Evolutionary conservation across 2,888 invertebrate genomes (phyloP), one percentile per base, ranked within the genome.

Genomic region (Mesoligia furuncula): DNA sequence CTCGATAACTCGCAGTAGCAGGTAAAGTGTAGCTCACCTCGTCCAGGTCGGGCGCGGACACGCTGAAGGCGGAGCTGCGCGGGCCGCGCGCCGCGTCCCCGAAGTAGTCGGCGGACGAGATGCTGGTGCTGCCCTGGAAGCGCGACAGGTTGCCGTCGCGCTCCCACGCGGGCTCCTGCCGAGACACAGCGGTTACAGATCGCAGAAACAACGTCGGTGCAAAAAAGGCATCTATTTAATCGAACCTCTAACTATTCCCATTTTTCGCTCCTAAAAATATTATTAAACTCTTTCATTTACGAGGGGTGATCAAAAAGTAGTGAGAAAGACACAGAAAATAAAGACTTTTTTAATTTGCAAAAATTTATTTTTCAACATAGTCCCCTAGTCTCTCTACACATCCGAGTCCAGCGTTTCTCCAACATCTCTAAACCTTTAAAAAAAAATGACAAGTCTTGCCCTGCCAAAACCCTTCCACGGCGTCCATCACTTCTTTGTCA

Each of bases 31-130:
- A 15, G 68, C 1, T 76, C 15, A 80, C 80, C 92, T 99, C 99
- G 87, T 99, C 99, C 81, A 99, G 97, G 95, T 99, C 99, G 0
- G 98, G 98, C 72, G 97, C 96, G 90, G 97, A 97, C 83, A 94
- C 96, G 90, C 89, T 88, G 93, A 95, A 95, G 87, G 88, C 92
- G 79, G 90, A 83, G 90, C 51, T 87, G 90, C 75, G 95, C 92
- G 69, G 78, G 48, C 0, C 4, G 39, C 79, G 86, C 80, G 68
- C 79, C 77, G 62, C 79, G 83, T 84, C 97, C 51, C 98, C 98
- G 97, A 99, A 99, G 94, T 99, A 98, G 94, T 99, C 99, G 7
- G 99, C 98, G 36, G 99, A 99, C 42, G 99, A 99, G 95, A 99
- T 99, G 95, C 99, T 98, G 85, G 98, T 98, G 89, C 99, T 99